Evolutionary conservation across 2,888 invertebrate species (phyloP).

Genomic region (Synergus laeviventris): DNA sequence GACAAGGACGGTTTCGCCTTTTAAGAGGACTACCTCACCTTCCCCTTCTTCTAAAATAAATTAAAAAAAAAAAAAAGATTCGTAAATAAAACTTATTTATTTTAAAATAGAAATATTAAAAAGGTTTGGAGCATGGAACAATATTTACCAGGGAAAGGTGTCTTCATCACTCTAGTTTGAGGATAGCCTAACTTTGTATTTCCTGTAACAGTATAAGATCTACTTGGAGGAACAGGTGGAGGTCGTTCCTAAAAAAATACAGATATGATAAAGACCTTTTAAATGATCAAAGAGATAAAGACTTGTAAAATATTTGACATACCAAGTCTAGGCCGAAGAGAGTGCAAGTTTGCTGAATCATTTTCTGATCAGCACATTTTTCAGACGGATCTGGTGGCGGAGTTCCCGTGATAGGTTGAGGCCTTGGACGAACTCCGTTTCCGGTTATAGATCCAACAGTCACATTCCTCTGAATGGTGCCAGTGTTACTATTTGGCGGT

Average conservation of each 20-base stretch:
- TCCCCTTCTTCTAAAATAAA: slow-evolving; percentile 72
- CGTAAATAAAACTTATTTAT: neutral
- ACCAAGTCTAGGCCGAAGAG: slow-evolving; percentile 93
- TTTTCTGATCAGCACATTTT: slow-evolving; percentile 89
- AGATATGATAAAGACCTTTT: neutral
- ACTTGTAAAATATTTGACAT: slow-evolving; percentile 62
- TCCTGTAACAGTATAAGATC: slow-evolving; percentile 93
- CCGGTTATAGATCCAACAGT: slow-evolving; percentile 63
- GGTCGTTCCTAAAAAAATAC: slow-evolving; percentile 85
- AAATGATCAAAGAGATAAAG: no score
- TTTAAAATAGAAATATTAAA: neutral
- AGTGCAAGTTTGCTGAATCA: slow-evolving; percentile 93
- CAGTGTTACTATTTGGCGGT: slow-evolving; percentile 45
- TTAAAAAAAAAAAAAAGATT: neutral
- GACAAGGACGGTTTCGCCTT: slow-evolving; percentile 92
- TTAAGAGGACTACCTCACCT: slow-evolving; percentile 82
- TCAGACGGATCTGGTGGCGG: slow-evolving; percentile 89
- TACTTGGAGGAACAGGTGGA: slow-evolving; percentile 93
- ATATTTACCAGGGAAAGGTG: slow-evolving; percentile 85
- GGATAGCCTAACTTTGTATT: slow-evolving; percentile 95
- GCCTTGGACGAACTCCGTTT: slow-evolving; percentile 85
- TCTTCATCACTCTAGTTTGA: slow-evolving; percentile 93
- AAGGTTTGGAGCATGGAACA: neutral
- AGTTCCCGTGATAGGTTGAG: slow-evolving; percentile 93
- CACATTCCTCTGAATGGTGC: slow-evolving; percentile 71